A percentile compares a stretch with the other conserved stretches of the same genome.
Conservation (phyloP, 2,113 vertebrate species). For the Asarcornis scutulata region DNA sequence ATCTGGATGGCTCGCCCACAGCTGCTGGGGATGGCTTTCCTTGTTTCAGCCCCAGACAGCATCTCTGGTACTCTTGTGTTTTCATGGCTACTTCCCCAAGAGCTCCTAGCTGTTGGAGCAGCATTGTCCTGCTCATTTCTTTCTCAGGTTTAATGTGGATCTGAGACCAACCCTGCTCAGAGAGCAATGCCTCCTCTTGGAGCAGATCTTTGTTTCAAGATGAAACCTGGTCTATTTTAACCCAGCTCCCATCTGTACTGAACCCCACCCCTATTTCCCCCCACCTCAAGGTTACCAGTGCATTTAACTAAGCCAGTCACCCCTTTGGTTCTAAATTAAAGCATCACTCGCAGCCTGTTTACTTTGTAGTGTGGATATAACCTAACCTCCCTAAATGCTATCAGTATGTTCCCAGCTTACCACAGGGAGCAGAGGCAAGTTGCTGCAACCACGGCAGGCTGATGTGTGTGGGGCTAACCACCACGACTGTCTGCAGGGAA, state of each 20-base stretch:
- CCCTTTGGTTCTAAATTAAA: neutral
- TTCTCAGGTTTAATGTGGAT: neutral
- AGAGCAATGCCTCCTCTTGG: neutral
- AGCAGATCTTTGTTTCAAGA: neutral
- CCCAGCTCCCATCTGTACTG: neutral
- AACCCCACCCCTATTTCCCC: neutral
- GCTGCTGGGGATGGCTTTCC: neutral
- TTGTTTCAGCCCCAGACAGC: neutral
- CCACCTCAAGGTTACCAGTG: neutral
- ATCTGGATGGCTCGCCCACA: neutral
- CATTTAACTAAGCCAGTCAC: neutral
- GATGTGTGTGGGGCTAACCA: slow-evolving; percentile 6
- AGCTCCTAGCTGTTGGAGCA: fast-evolving
- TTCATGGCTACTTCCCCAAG: neutral
- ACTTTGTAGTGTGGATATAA: slow-evolving; percentile 27
- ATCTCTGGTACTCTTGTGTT: neutral
- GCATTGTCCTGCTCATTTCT: fast-evolving
- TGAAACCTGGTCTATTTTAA: neutral
- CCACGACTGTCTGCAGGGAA: neutral
- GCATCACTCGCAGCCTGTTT: neutral
- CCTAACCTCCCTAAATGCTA: slow-evolving; percentile 6
- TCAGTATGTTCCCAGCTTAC: neutral
- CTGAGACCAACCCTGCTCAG: neutral
- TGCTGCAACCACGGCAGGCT: neutral
- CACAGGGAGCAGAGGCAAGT: neutral